These are phyloP conservation scores for Aeoliscus strigatus DNA, from an alignment of 2,797 vertebrate genomes.

Conservation along the genomic window DNA sequence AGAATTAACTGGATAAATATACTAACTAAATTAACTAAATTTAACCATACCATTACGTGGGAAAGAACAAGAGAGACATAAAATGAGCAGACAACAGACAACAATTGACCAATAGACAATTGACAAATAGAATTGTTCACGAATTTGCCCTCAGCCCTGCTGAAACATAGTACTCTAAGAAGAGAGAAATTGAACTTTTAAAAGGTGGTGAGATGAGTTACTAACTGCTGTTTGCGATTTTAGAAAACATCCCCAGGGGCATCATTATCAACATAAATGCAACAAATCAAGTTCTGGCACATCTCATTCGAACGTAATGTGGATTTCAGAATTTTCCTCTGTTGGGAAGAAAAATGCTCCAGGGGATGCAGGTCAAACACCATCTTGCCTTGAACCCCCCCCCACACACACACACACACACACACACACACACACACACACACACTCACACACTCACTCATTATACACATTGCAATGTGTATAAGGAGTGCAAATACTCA, in stretches of 20 bases:
- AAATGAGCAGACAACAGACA: too few relatives aligned
- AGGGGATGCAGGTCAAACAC: conserved; percentile 17
- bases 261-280: not conserved
- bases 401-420: conserved; percentile 24
- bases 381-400: conserved; percentile 22
- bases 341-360: conserved; percentile 8
- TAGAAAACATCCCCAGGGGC: not conserved
- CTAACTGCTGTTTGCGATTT: not conserved
- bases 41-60: too few relatives aligned
- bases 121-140: conserved; percentile 12
- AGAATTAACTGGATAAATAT: too few relatives aligned
- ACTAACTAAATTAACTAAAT: too few relatives aligned
- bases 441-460: conserved; percentile 7
- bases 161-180: not conserved
- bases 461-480: conserved; percentile 12
- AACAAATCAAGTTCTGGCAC: not conserved
- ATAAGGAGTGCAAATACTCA: not conserved
- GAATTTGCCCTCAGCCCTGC: conserved; percentile 3
- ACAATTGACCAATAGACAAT: too few relatives aligned
- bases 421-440: conserved; percentile 32
- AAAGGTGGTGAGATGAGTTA: not conserved
- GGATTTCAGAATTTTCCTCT: conserved; percentile 7
- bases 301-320: not conserved
- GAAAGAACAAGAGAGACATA: too few relatives aligned
- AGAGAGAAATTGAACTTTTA: not conserved